These are phyloP conservation scores for Meloidogyne floridensis DNA, from an alignment of 1,140 invertebrate species.

Conservation along the genomic window DNA sequence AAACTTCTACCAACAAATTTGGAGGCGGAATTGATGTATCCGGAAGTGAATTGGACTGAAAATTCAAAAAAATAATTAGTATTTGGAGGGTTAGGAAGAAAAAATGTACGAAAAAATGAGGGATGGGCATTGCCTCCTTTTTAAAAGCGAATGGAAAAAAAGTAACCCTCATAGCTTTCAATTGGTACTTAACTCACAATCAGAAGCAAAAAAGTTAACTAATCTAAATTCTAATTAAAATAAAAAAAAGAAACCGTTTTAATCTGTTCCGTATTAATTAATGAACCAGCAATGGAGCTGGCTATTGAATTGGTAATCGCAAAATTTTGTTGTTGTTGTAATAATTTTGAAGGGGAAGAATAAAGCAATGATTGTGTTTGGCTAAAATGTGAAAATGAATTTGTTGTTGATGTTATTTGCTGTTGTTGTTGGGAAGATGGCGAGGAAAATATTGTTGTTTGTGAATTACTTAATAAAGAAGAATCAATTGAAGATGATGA, in stretches of 20 bases:
- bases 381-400: not conserved
- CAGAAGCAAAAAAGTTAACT: too few species aligned
- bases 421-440: not conserved
- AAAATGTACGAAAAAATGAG: not conserved
- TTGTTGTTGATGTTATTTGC: not conserved
- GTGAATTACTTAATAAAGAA: not conserved
- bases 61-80: not conserved
- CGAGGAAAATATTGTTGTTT: not conserved
- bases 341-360: not conserved
- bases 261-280: not conserved
- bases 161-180: too few species aligned
- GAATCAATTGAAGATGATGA: not conserved
- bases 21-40: conserved; percentile 1
- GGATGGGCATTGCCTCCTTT: too few species aligned
- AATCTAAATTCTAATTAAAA: too few species aligned
- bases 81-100: not conserved
- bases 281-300: not conserved
- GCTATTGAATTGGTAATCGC: not conserved
- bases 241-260: not conserved
- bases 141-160: too few species aligned
- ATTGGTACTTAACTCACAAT: too few species aligned
- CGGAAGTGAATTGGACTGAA: not conserved
- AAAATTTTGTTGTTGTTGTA: not conserved
- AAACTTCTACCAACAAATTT: not conserved
- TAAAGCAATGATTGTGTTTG: not conserved